Conservation (phyloP, 1,140 invertebrate species). For the Radopholus similis region DNA sequence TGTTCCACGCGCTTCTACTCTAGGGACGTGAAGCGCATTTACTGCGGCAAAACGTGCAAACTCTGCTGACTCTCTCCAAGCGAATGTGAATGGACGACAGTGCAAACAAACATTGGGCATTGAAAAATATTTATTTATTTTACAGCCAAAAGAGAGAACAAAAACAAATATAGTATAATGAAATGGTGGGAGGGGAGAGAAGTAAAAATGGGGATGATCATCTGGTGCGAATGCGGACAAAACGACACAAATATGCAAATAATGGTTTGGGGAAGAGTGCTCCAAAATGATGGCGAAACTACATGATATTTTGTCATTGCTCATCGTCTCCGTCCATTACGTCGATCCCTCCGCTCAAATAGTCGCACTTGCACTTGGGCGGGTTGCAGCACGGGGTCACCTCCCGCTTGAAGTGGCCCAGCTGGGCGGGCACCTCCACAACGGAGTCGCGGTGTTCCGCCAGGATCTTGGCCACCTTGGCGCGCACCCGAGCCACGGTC, state of each 20-base stretch:
- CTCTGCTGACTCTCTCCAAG: background rate
- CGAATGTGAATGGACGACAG: background rate
- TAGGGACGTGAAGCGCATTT: background rate
- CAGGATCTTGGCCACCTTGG: conserved; percentile 20
- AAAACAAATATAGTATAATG: background rate
- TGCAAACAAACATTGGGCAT: background rate
- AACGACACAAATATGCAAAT: too few relatives aligned
- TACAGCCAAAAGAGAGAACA: background rate
- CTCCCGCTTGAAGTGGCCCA: conserved; percentile 18
- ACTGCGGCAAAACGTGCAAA: background rate
- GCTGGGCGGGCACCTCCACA: conserved; percentile 30
- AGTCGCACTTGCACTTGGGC: conserved; percentile 47
- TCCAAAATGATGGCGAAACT: too few relatives aligned
- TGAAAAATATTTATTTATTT: background rate
- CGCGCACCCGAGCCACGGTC: background rate
- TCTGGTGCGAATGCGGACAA: too few relatives aligned
- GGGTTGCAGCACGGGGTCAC: conserved; percentile 41
- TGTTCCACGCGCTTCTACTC: background rate
- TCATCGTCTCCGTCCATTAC: background rate
- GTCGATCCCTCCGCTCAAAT: conserved; percentile 14
- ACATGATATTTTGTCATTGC: too few relatives aligned
- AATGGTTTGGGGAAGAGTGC: too few relatives aligned
- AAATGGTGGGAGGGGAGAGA: background rate
- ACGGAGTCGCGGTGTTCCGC: conserved; percentile 28
- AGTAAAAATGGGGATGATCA: background rate